A percentile compares a stretch with the other conserved stretches of the same genome.
Evolutionary conservation across 2,888 invertebrate genomes (phyloP).

Genomic region (Allygus modestus): DNA sequence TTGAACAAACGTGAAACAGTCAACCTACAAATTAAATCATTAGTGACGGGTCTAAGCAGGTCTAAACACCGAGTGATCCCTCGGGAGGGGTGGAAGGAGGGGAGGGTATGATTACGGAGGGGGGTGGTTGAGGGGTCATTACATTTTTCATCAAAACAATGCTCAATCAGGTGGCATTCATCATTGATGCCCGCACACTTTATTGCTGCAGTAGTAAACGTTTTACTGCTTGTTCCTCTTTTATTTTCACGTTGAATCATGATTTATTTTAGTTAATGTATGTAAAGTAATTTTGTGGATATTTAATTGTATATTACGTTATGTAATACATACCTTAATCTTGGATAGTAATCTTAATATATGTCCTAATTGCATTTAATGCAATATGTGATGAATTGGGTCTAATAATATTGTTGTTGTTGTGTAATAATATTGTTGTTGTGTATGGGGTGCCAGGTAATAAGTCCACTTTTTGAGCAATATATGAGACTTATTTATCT

Average conservation of each 20-base stretch:
- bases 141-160: conserved; percentile 45
- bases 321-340: no score
- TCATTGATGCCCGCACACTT: neutral
- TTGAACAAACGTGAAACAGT: conserved; percentile 1
- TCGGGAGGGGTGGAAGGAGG: neutral
- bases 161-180: conserved; percentile 37
- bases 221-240: conserved; percentile 18
- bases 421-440: no score
- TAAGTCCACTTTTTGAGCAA: no score
- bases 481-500: no score
- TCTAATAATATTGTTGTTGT: no score
- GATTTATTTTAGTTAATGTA: neutral
- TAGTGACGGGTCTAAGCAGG: conserved; percentile 35
- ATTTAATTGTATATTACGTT: no score
- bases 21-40: conserved; percentile 21
- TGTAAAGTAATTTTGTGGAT: neutral
- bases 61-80: conserved; percentile 11
- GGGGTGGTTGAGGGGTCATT: conserved; percentile 30
- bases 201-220: conserved; percentile 1
- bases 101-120: neutral
- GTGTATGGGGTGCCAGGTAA: no score
- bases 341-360: no score
- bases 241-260: neutral
- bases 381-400: no score
- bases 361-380: no score